phyloP scores from a whole-genome alignment of 2,888 invertebrate genomes.

The Dryomyza anilis region DNA sequence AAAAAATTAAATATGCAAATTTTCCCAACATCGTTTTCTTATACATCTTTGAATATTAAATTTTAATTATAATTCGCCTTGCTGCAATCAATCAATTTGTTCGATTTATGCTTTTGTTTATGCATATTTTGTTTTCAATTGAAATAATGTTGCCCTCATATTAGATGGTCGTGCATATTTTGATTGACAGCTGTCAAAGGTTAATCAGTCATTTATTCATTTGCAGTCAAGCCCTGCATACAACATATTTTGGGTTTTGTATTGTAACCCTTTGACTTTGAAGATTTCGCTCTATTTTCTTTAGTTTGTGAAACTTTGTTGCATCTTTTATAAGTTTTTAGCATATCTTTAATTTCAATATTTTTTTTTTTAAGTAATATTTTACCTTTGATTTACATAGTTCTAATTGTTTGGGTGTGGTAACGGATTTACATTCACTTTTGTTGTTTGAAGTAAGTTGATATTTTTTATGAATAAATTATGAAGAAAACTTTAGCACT shows the following conservation, averaged over 20 bases:
- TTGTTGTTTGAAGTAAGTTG: too few relatives aligned
- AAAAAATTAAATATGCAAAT: too few relatives aligned
- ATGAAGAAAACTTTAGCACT: too few relatives aligned
- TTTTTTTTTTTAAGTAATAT: too few relatives aligned
- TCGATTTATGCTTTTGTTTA: background rate
- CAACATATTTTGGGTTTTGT: background rate
- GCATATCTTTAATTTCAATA: too few relatives aligned
- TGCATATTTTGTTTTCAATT: background rate
- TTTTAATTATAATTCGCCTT: background rate
- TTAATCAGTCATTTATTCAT: conserved; percentile 47
- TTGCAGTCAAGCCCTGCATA: background rate
- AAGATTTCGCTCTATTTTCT: background rate
- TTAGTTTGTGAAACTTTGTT: background rate
- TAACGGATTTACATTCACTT: too few relatives aligned
- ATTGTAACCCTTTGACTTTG: background rate
- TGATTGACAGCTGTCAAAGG: conserved; percentile 54
- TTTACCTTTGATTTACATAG: too few relatives aligned
- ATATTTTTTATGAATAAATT: too few relatives aligned
- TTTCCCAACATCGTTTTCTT: too few relatives aligned
- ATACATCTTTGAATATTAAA: background rate
- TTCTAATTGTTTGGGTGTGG: too few relatives aligned
- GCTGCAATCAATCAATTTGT: background rate
- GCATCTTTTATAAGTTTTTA: too few relatives aligned
- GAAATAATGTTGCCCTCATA: background rate
- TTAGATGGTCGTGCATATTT: conserved; percentile 21